These are phyloP conservation scores for Arvicanthis niloticus DNA, from an alignment of 2,113 vertebrate species.

Conservation along the genomic window DNA sequence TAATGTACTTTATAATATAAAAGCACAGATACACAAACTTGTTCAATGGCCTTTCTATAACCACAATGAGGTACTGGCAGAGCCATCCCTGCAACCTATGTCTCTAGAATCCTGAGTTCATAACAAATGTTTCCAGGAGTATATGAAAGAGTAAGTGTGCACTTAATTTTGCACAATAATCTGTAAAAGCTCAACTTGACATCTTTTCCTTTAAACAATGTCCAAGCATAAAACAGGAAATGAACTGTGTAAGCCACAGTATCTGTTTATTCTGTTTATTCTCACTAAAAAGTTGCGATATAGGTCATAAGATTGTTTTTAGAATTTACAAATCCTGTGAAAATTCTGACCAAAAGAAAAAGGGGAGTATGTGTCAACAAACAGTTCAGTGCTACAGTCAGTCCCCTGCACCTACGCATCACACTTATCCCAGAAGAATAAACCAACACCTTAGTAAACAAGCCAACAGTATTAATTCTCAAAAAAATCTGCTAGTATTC, in stretches of 20 bases:
- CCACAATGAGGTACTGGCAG: background rate
- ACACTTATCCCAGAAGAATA: conserved; percentile 22
- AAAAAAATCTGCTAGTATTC: conserved; percentile 47
- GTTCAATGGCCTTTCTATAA: conserved; percentile 25
- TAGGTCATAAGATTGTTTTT: conserved; percentile 44
- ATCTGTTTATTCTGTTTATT: conserved; percentile 54
- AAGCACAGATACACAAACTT: conserved; percentile 45
- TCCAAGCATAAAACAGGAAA: conserved; percentile 36
- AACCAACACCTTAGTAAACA: conserved; percentile 62
- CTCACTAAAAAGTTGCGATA: conserved; percentile 32
- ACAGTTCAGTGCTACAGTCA: conserved; percentile 38
- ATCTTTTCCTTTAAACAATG: conserved; percentile 54
- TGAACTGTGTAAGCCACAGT: conserved; percentile 1
- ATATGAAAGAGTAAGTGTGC: conserved; percentile 37
- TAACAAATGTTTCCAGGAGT: background rate
- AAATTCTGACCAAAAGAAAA: conserved; percentile 59
- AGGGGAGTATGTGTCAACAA: background rate
- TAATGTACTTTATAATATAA: background rate
- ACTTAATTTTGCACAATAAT: conserved; percentile 56
- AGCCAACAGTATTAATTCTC: conserved; percentile 35
- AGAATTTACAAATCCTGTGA: conserved; percentile 63
- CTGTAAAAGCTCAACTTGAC: conserved; percentile 56
- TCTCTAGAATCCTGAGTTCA: conserved; percentile 43
- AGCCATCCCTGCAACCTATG: background rate
- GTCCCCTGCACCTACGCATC: background rate